Evolutionary conservation across 2,797 vertebrate genomes (phyloP).

Genomic region (Eospalax fontanierii): DNA sequence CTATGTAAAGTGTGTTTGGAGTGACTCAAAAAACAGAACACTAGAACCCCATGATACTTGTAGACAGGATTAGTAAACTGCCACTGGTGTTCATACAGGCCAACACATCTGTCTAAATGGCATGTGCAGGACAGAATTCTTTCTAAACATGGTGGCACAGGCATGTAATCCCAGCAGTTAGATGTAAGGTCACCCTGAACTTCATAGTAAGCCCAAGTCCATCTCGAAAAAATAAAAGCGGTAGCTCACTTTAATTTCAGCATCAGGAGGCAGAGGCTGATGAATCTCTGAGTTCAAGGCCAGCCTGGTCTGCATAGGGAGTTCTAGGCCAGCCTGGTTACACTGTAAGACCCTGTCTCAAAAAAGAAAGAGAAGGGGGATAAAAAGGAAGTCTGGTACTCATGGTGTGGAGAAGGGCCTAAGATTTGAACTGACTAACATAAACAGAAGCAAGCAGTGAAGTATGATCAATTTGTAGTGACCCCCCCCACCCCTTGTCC

Average conservation of each 20-base stretch:
- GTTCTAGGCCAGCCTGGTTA: not conserved
- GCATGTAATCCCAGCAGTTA: not conserved
- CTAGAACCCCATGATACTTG: not conserved
- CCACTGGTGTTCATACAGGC: not conserved
- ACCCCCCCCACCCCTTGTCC: too few relatives aligned
- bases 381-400: not conserved
- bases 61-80: not conserved
- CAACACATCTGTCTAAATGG: not conserved
- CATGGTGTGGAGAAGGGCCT: too few relatives aligned
- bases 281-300: not conserved
- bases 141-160: not conserved
- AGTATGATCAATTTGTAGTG: too few relatives aligned
- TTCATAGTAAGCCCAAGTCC: too few relatives aligned
- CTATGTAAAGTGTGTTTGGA: conserved; percentile 23
- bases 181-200: too few relatives aligned
- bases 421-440: too few relatives aligned
- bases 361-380: not conserved
- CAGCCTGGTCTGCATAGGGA: not conserved
- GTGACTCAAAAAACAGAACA: not conserved
- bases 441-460: too few relatives aligned
- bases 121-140: not conserved
- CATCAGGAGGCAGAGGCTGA: not conserved
- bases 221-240: too few relatives aligned
- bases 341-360: not conserved
- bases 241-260: too few relatives aligned